Percentiles rank a stretch among this genome's conserved stretches.
Evolutionary conservation across 2,113 vertebrate genomes (phyloP).

Genomic region (Xyrauchen texanus): DNA sequence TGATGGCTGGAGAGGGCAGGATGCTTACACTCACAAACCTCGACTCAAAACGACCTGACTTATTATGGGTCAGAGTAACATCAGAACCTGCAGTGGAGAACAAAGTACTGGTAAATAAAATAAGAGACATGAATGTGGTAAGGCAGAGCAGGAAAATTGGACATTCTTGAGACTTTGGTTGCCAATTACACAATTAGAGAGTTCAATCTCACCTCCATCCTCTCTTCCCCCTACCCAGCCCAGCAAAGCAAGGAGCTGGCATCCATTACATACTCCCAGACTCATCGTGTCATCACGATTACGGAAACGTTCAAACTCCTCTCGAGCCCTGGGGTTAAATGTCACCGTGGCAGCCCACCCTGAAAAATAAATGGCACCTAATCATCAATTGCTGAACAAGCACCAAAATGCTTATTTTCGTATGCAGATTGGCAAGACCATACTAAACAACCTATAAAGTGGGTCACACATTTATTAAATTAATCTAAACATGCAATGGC

Average conservation of each 20-base stretch:
- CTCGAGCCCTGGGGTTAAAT: slow-evolving; percentile 76
- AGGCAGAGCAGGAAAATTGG: too few relatives aligned
- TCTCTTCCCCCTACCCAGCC: slow-evolving; percentile 82
- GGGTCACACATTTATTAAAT: background rate
- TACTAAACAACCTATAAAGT: background rate
- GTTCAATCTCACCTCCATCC: slow-evolving; percentile 50
- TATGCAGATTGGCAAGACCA: background rate
- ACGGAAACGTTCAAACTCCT: slow-evolving; percentile 80
- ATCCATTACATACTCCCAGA: slow-evolving; percentile 90
- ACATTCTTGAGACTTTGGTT: too few relatives aligned
- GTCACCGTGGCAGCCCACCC: slow-evolving; percentile 87
- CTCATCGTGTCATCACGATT: slow-evolving; percentile 82
- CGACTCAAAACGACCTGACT: slow-evolving; percentile 86
- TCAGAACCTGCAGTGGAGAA: slow-evolving; percentile 55
- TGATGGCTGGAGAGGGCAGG: slow-evolving; percentile 78
- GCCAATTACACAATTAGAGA: too few relatives aligned
- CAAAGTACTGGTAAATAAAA: background rate
- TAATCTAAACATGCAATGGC: background rate
- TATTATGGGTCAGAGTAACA: slow-evolving; percentile 81
- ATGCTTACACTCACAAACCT: slow-evolving; percentile 83
- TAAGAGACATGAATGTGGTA: background rate
- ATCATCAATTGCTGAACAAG: background rate
- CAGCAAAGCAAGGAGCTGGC: slow-evolving; percentile 85
- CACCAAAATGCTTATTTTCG: background rate
- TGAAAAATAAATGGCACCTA: slow-evolving; percentile 51